phyloP scores from a whole-genome alignment of 2,797 vertebrate species.

The Coluber constrictor region DNA sequence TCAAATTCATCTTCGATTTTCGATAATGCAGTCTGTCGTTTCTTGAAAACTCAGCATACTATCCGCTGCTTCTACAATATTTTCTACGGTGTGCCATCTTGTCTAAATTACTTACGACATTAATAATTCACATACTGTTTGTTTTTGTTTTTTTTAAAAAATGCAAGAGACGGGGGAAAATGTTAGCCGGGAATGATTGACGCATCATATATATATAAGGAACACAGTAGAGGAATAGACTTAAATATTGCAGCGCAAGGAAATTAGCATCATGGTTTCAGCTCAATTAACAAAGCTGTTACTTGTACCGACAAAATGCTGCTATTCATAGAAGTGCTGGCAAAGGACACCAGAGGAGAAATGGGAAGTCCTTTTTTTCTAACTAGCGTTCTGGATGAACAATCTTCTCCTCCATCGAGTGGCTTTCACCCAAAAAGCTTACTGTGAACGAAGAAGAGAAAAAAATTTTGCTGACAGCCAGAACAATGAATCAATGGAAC shows the following conservation, averaged over 20 bases:
- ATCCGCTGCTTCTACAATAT: background rate
- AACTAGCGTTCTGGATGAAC: background rate
- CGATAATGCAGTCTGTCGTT: no score
- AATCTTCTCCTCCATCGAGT: background rate
- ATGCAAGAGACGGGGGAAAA: no score
- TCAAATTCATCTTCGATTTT: background rate
- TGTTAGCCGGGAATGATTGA: background rate
- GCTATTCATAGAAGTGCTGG: constrained; percentile 54
- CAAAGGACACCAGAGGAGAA: constrained; percentile 57
- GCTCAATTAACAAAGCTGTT: background rate
- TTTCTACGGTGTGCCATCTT: background rate
- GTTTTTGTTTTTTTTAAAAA: no score
- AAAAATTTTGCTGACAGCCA: background rate
- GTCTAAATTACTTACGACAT: background rate
- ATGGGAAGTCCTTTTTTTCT: constrained; percentile 32
- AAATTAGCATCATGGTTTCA: background rate
- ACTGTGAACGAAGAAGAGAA: background rate
- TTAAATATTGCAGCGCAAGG: background rate
- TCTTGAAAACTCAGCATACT: background rate
- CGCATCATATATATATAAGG: background rate
- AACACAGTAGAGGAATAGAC: background rate
- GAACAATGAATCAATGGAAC: background rate
- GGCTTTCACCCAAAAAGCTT: background rate
- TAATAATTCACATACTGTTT: background rate
- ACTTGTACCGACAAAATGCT: background rate